Evolutionary conservation across 2,113 vertebrate genomes (phyloP).

Genomic region (Oenanthe oenanthe): DNA sequence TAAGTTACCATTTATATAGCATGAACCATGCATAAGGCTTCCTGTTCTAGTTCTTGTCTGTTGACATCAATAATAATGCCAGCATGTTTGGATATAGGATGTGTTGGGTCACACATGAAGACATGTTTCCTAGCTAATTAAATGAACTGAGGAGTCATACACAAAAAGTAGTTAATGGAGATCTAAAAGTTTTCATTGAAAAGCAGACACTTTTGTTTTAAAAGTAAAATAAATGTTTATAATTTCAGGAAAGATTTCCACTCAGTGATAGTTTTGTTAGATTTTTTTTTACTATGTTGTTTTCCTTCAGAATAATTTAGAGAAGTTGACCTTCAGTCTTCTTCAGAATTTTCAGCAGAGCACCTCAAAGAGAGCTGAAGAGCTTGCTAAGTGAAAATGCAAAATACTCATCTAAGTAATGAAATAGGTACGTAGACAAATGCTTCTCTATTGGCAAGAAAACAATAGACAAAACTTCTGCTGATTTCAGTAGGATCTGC

Average conservation of each 20-base stretch:
- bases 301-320: neutral
- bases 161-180: neutral
- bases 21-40: slow-evolving; percentile 21
- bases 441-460: neutral
- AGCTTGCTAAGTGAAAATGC: neutral
- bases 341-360: neutral
- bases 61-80: neutral
- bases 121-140: neutral
- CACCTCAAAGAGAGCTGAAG: neutral
- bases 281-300: neutral
- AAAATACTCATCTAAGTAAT: neutral
- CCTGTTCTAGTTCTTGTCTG: slow-evolving; percentile 11
- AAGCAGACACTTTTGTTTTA: neutral
- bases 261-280: neutral
- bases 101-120: neutral
- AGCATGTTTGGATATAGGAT: neutral
- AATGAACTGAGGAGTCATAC: neutral
- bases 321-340: neutral
- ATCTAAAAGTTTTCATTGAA: neutral
- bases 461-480: neutral
- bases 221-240: neutral
- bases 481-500: neutral
- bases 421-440: neutral
- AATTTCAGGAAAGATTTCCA: neutral
- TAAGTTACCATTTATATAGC: slow-evolving; percentile 14